These are phyloP conservation scores for Manduca sexta DNA, from an alignment of 1,140 invertebrate genomes.

Conservation along the genomic window DNA sequence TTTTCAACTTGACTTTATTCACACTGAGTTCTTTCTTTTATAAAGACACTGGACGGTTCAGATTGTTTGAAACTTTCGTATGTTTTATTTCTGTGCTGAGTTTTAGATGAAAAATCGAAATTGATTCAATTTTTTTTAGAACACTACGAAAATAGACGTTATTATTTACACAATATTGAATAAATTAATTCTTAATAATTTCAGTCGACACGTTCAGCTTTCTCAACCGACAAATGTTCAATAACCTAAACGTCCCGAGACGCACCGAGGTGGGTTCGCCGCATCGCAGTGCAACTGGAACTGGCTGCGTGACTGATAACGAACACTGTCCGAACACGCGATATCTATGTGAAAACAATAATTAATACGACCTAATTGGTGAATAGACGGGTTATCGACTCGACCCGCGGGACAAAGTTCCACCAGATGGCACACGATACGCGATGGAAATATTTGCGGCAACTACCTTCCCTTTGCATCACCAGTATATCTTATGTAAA, in stretches of 20 bases:
- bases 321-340: conserved; percentile 16
- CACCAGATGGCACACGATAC: conserved; percentile 3
- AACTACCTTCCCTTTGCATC: no score
- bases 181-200: conserved; percentile 4
- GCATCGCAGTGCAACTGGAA: not conserved
- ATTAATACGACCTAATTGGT: conserved; percentile 48
- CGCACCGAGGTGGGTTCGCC: not conserved
- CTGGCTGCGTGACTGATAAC: conserved; percentile 39
- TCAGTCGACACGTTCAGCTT: not conserved
- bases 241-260: not conserved
- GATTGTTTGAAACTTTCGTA: not conserved
- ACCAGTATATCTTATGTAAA: no score
- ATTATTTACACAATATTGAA: no score
- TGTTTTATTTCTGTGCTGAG: not conserved
- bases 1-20: not conserved
- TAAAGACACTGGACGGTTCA: not conserved
- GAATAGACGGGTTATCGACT: conserved; percentile 20
- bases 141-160: no score
- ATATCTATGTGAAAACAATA: conserved; percentile 33
- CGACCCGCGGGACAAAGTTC: conserved; percentile 26
- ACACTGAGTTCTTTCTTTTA: not conserved
- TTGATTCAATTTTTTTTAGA: not conserved
- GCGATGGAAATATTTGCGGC: conserved; percentile 7
- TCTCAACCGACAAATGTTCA: not conserved
- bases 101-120: not conserved